Evolutionary conservation across 1,140 invertebrate species (phyloP).

Genomic region (Gryllus bimaculatus): DNA sequence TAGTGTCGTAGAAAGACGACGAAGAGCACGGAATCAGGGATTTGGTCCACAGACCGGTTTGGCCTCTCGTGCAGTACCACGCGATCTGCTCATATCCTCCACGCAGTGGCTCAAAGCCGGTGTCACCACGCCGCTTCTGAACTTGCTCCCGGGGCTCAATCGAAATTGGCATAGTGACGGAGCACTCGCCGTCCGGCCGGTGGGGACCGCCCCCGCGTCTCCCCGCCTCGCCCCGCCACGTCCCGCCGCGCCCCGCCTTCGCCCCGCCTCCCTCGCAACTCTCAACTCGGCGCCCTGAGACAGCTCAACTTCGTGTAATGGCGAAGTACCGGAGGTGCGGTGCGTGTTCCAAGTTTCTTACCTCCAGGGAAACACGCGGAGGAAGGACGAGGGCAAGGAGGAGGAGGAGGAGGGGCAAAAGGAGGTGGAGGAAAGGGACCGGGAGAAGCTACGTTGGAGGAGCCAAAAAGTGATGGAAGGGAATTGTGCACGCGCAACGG

Average conservation of each 20-base stretch:
- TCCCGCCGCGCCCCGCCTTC: no score
- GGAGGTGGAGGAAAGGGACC: not conserved
- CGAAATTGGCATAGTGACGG: not conserved
- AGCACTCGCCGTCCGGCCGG: not conserved
- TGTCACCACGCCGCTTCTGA: not conserved
- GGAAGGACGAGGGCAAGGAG: not conserved
- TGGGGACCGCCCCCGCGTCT: not conserved
- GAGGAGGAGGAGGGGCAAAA: not conserved
- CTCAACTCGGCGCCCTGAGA: not conserved
- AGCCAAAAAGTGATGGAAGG: not conserved
- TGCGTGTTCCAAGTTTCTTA: not conserved
- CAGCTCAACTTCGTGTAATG: slow-evolving; percentile 3
- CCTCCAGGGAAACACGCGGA: not conserved
- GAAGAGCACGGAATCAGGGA: no score
- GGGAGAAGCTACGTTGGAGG: no score
- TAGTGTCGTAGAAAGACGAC: no score
- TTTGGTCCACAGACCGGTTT: no score
- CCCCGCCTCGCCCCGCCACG: no score
- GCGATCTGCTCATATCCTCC: no score
- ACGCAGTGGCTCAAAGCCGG: not conserved
- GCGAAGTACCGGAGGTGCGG: not conserved
- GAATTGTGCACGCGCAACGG: not conserved
- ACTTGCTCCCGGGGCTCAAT: not conserved
- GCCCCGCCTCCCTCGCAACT: not conserved
- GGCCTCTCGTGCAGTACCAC: no score